phyloP scores from a whole-genome alignment of 2,797 vertebrate species.

The Myotis pilosus region DNA sequence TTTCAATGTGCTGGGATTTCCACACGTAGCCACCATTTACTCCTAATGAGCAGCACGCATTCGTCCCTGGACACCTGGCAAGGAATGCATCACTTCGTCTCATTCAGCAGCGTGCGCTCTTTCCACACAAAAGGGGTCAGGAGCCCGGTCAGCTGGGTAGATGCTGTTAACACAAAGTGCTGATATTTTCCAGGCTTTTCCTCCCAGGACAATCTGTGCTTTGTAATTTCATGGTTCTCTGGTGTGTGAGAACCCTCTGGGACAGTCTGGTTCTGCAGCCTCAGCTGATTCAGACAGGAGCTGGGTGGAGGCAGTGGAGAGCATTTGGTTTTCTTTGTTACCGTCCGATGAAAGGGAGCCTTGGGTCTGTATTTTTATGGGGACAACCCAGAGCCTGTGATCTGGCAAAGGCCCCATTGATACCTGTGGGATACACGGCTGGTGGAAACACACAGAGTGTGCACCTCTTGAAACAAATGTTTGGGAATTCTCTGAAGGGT shows the following conservation, averaged over 20 bases:
- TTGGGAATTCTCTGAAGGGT: slow-evolving; percentile 10
- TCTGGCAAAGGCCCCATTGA: background rate
- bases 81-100: background rate
- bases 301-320: background rate
- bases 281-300: background rate
- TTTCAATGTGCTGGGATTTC: slow-evolving; percentile 69
- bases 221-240: slow-evolving; percentile 69
- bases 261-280: slow-evolving; percentile 31
- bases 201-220: slow-evolving; percentile 33
- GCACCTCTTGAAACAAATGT: background rate
- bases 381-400: background rate
- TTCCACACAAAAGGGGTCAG: background rate
- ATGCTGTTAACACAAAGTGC: background rate
- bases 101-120: background rate
- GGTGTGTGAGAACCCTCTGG: slow-evolving; percentile 35
- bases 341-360: background rate
- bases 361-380: background rate
- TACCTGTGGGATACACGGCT: background rate
- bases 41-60: slow-evolving; percentile 66
- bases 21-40: slow-evolving; percentile 65
- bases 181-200: background rate
- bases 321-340: slow-evolving; percentile 41
- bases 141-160: background rate
- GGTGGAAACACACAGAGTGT: background rate
- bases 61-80: slow-evolving; percentile 49